These are phyloP conservation scores for Sipha maydis DNA, from an alignment of 2,888 invertebrate genomes.

Conservation along the genomic window DNA sequence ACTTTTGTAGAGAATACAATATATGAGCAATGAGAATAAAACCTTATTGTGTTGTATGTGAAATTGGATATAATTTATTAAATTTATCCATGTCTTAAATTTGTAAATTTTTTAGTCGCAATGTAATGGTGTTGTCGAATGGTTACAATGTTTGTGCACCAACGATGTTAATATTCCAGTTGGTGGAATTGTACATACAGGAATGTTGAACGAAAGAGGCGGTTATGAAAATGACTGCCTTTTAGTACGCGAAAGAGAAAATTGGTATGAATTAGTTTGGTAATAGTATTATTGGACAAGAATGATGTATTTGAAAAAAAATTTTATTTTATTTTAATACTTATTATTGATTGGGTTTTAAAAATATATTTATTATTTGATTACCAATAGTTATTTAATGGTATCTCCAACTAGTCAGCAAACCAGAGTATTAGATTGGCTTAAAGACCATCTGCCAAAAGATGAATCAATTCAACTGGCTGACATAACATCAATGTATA, in stretches of 20 bases:
- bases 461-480: slow-evolving; percentile 74
- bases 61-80: neutral
- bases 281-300: neutral
- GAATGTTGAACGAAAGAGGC: slow-evolving; percentile 78
- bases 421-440: slow-evolving; percentile 78
- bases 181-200: slow-evolving; percentile 76
- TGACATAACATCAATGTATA: slow-evolving; percentile 79
- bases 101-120: slow-evolving; percentile 56
- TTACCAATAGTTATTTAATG: slow-evolving; percentile 74
- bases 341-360: neutral
- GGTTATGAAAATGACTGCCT: slow-evolving; percentile 81
- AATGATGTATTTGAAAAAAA: neutral
- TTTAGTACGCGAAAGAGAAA: slow-evolving; percentile 74
- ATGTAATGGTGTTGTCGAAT: slow-evolving; percentile 70
- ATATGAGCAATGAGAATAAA: slow-evolving; percentile 4
- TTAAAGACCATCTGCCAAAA: slow-evolving; percentile 73
- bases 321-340: slow-evolving; percentile 11
- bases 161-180: slow-evolving; percentile 76
- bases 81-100: neutral
- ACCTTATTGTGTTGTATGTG: neutral
- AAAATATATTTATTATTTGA: neutral
- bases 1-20: slow-evolving; percentile 14
- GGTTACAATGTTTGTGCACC: slow-evolving; percentile 75
- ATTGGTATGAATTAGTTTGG: slow-evolving; percentile 68
- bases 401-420: slow-evolving; percentile 84